Evolutionary conservation across 1,140 invertebrate species (phyloP).

Genomic region (Melitaea cinxia): DNA sequence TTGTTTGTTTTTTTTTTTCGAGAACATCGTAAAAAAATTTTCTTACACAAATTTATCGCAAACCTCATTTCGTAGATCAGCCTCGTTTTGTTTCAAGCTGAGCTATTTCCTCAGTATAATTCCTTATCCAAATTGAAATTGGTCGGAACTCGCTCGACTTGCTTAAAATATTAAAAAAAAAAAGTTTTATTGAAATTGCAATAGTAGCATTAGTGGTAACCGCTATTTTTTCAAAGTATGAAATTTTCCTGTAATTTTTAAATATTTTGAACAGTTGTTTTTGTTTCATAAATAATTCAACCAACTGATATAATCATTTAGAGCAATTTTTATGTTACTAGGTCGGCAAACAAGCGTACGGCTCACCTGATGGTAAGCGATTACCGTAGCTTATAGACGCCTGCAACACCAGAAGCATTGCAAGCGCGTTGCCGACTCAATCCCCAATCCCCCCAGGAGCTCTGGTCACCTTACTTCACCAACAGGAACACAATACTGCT

Average conservation of each 20-base stretch:
- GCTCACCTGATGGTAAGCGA: too few species aligned
- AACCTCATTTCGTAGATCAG: conserved; percentile 47
- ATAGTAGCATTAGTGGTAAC: background rate
- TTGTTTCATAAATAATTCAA: too few species aligned
- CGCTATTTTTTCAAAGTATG: background rate
- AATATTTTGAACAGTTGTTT: background rate
- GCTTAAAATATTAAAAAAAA: conserved; percentile 4
- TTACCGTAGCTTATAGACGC: too few species aligned
- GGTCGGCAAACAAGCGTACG: too few species aligned
- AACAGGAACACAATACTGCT: too few species aligned
- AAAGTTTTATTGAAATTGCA: conserved; percentile 4
- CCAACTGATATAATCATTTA: too few species aligned
- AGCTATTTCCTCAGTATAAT: conserved; percentile 44
- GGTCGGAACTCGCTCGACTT: conserved; percentile 40
- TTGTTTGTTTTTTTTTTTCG: conserved; percentile 30
- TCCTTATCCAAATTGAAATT: conserved; percentile 57
- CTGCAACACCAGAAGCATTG: too few species aligned
- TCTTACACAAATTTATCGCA: conserved; percentile 53
- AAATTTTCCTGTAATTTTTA: too few species aligned
- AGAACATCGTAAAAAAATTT: conserved; percentile 39
- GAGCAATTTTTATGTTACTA: too few species aligned
- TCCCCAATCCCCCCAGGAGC: too few species aligned
- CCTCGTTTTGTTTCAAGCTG: conserved; percentile 52
- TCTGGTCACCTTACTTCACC: too few species aligned
- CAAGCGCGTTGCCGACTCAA: too few species aligned